Conservation (phyloP, 30 jellyfish, hydroid and myxozoan genomes). For the Chrysaora quinquecirrha region DNA sequence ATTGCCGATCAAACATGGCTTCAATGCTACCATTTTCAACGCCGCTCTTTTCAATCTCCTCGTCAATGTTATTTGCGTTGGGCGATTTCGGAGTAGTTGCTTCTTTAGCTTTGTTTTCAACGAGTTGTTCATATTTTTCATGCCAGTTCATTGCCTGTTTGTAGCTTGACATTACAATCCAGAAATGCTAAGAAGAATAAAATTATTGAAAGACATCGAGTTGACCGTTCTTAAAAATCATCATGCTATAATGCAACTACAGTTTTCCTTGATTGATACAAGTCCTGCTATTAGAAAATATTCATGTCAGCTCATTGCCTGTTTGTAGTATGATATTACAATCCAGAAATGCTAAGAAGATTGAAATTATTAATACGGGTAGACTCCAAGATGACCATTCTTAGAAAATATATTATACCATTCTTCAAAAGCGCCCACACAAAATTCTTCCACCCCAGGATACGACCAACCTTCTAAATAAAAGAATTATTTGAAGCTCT, state of each 20-base stretch:
- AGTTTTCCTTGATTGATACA: too few relatives aligned
- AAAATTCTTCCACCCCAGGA: too few relatives aligned
- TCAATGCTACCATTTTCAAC: slow-evolving; percentile 22
- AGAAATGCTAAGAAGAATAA: slow-evolving; percentile 93
- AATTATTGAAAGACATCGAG: too few relatives aligned
- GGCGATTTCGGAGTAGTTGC: slow-evolving; percentile 54
- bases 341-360: slow-evolving; percentile 95
- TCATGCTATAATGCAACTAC: too few relatives aligned
- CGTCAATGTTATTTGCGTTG: slow-evolving; percentile 20
- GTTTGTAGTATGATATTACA: slow-evolving; percentile 83
- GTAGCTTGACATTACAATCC: slow-evolving; percentile 90
- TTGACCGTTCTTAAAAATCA: too few relatives aligned
- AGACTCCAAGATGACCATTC: too few relatives aligned
- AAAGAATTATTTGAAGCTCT: too few relatives aligned
- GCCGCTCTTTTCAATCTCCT: slow-evolving; percentile 30
- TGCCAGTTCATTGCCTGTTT: slow-evolving; percentile 92
- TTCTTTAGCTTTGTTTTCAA: slow-evolving; percentile 29
- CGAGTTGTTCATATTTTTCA: slow-evolving; percentile 41
- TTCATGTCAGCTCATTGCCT: slow-evolving; percentile 87
- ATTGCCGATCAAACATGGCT: slow-evolving; percentile 83
- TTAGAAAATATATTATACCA: too few relatives aligned
- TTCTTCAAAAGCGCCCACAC: too few relatives aligned
- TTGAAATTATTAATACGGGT: too few relatives aligned
- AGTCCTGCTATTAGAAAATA: too few relatives aligned
- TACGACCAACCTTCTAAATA: too few relatives aligned